Conservation (phyloP, 1,140 invertebrate genomes). For the Drosophila orena region DNA sequence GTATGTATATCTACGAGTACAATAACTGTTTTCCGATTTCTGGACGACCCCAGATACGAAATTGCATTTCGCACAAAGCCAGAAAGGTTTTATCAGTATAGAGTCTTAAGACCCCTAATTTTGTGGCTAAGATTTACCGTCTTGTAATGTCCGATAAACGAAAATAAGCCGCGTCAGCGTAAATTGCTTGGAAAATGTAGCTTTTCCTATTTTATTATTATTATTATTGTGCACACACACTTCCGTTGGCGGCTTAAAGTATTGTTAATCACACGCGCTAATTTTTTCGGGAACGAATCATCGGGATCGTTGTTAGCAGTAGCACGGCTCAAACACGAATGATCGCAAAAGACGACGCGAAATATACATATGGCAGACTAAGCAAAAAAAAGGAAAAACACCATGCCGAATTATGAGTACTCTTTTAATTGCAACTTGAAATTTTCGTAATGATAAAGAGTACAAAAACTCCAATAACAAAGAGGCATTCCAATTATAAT, state of each 20-base stretch:
- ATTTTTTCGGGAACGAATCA: conserved; percentile 6
- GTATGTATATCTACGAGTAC: conserved; percentile 10
- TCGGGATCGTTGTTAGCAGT: conserved; percentile 44
- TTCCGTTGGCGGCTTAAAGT: conserved; percentile 14
- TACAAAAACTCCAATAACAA: too few relatives aligned
- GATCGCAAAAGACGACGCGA: conserved; percentile 42
- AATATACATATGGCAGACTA: conserved; percentile 62
- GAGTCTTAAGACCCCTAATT: background rate
- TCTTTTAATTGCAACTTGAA: background rate
- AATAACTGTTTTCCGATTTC: conserved; percentile 16
- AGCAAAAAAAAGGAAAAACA: conserved; percentile 19
- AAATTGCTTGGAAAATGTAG: conserved; percentile 31
- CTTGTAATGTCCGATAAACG: conserved; percentile 23
- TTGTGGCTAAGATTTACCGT: conserved; percentile 36
- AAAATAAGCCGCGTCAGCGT: conserved; percentile 12
- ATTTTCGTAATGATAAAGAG: too few relatives aligned
- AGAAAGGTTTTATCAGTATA: conserved; percentile 28
- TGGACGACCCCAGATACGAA: conserved; percentile 10
- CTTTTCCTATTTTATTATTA: conserved; percentile 39
- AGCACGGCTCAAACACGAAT: conserved; percentile 69
- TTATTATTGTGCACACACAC: conserved; percentile 32
- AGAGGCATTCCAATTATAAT: too few relatives aligned
- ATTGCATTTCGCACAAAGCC: conserved; percentile 11
- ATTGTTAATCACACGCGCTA: conserved; percentile 18
- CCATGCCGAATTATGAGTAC: background rate